Evolutionary conservation across 2,113 vertebrate genomes (phyloP).

Genomic region (Osmerus mordax): DNA sequence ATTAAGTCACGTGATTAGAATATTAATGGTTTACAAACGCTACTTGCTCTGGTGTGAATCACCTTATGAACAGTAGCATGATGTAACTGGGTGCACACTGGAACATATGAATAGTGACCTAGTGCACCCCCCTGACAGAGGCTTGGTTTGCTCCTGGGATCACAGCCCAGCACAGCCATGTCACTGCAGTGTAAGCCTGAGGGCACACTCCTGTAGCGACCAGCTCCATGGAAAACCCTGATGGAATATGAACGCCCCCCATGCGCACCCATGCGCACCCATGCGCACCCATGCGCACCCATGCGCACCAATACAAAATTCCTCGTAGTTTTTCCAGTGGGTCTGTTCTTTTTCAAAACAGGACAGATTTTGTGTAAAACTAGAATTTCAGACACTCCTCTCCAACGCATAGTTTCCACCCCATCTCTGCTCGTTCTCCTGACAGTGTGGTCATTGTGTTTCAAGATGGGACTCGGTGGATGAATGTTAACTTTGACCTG

Average conservation of each 20-base stretch:
- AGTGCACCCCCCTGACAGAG: constrained; percentile 22
- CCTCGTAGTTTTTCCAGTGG: constrained; percentile 61
- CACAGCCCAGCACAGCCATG: constrained; percentile 16
- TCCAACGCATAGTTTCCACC: constrained; percentile 82
- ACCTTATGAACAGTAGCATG: no score
- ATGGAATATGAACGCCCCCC: constrained; percentile 25
- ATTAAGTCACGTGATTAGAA: no score
- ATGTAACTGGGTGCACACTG: no score
- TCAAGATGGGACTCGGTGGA: constrained; percentile 56
- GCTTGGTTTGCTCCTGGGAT: constrained; percentile 49
- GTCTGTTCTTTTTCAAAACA: constrained; percentile 47
- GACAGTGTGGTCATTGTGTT: constrained; percentile 79
- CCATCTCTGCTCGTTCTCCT: constrained; percentile 63
- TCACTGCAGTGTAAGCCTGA: constrained; percentile 48
- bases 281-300: no score
- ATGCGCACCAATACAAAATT: constrained; percentile 61
- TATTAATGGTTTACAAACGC: no score
- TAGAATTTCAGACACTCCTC: constrained; percentile 59
- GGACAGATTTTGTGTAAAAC: constrained; percentile 56
- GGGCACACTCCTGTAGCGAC: constrained; percentile 36
- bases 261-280: no score
- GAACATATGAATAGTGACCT: no score
- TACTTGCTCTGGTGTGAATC: no score
- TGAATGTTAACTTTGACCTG: constrained; percentile 83
- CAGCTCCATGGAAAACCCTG: constrained; percentile 48